phyloP scores from a whole-genome alignment of 1,140 invertebrate genomes.

The Listronotus oregonensis region DNA sequence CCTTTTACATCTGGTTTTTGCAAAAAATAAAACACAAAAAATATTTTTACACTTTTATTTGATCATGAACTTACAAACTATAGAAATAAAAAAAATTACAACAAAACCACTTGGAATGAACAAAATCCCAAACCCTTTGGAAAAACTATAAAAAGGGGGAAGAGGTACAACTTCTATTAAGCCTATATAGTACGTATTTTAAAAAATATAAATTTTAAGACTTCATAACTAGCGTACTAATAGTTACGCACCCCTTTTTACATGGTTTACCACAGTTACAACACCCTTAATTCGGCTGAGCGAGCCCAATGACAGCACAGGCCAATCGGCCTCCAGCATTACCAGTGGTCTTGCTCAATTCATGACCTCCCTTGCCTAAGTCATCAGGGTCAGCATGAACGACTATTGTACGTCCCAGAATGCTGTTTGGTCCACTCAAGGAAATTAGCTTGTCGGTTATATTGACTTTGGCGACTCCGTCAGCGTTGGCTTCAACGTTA shows the following conservation, averaged over 20 bases:
- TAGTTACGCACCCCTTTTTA: no score
- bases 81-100: no score
- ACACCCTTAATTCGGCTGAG: slow-evolving; percentile 56
- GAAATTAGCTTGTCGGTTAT: slow-evolving; percentile 77
- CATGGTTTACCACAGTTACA: no score
- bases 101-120: slow-evolving; percentile 1
- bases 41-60: no score
- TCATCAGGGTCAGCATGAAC: slow-evolving; percentile 96
- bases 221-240: no score
- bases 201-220: no score
- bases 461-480: slow-evolving; percentile 78
- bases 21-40: no score
- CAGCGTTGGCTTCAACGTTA: slow-evolving; percentile 76
- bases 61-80: no score
- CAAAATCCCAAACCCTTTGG: not conserved
- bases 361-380: slow-evolving; percentile 90
- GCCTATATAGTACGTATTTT: no score
- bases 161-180: no score
- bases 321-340: slow-evolving; percentile 95
- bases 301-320: slow-evolving; percentile 95
- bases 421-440: slow-evolving; percentile 75
- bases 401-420: slow-evolving; percentile 88
- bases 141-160: not conserved
- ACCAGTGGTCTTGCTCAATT: slow-evolving; percentile 92
- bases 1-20: no score